Evolutionary conservation across 2,113 vertebrate genomes (phyloP), one percentile per base, ranked within the genome.

Genomic region (Lophochroa leadbeateri): DNA sequence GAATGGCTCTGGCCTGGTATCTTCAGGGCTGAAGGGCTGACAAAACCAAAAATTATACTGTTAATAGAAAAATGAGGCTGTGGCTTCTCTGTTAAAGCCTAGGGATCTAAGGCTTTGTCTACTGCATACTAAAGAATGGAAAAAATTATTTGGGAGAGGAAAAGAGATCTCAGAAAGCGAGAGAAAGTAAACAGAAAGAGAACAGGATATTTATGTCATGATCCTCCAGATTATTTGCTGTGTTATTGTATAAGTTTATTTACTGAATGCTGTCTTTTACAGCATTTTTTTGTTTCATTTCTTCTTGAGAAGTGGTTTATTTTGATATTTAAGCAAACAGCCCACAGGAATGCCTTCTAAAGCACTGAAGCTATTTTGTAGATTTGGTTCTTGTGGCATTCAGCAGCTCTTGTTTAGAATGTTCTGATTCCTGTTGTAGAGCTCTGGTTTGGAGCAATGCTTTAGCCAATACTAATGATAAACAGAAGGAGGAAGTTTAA

Each of bases 11-110:
- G 64, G 17, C 68, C 83, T 72, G 77, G 57, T 44, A 21, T 68
- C 52, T 49, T 60, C 57, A 52, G 83, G 46, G 84, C 83, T 0
- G 0, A 67, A 78, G 64, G 75, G 65, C 69, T 95, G 91, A 57
- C 69, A 79, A 69, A 94, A 58, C 1, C 55, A 43, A 55, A 87
- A 94, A 69, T 37, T 21, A 76, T 65, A n/a, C 52, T 69, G 31
- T 72, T 89, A 91, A 87, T 31, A 75, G 94, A 92, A 94, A 96
- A 96, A 95, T 57, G 81, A 92, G 91, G 41, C 47, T 60, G 5
- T 50, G 70, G 29, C 49, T 95, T 84, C 65, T 72, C 61, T 82
- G 33, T 71, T 69, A 68, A 77, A 90, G 95, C 91, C 81, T 82
- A 39, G 47, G 74, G 91, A 89, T 94, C 64, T 71, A 74, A 82